Base-by-base conservation (phyloP, 2,113 vertebrate genomes). In the Oryzias javanicus region DNA sequence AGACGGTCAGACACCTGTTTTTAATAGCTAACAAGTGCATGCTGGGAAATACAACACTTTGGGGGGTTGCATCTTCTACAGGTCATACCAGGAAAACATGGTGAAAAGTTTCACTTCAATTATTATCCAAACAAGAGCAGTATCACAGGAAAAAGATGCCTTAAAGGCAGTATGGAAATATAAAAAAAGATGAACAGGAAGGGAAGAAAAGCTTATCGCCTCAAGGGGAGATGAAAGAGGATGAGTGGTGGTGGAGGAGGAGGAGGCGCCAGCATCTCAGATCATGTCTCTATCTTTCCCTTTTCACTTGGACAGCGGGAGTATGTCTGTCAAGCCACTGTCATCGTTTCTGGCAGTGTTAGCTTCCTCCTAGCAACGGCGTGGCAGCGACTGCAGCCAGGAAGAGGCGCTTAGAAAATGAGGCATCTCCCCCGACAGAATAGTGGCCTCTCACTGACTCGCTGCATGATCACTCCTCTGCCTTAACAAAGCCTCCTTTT, bases 321-420 rank as follows among this genome's bases (percentile, higher is more conserved):
- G 51, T 59, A 74, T 50, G 78, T 70, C 77, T 65, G 58, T 85
- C 80, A 82, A 55, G 70, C 6, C 62, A 14, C 72, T 71, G 61
- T 67, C 67, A 80, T 87, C 19, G 55, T 84, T 79, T 77, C 52
- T 81, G 66, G 68, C 66, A 24, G 35, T 8, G 64, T 14, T 61
- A 60, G 54, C 53, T 76, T 75, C 76, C 68, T 74, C 76, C 56
- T 69, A 78, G 76, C 86, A 76, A 80, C 74, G 8, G 47, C 60
- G 79, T 55, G 71, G 72, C 77, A 76, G 55, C 40, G 49, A 3
- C 4, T 46, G 62, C 42, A 70, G 64, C 64, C 70, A 70, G 72
- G 78, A 81, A 78, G 73, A 74, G 27, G 50, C 45, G 61, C 46
- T 49, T 14, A 41, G 40, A 76, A 67, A 72, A 82, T 47, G 70